A percentile compares a stretch with the other conserved stretches of the same genome.
phyloP scores from a whole-genome alignment of 2,888 invertebrate genomes.

The Drosophila tanythrix region DNA sequence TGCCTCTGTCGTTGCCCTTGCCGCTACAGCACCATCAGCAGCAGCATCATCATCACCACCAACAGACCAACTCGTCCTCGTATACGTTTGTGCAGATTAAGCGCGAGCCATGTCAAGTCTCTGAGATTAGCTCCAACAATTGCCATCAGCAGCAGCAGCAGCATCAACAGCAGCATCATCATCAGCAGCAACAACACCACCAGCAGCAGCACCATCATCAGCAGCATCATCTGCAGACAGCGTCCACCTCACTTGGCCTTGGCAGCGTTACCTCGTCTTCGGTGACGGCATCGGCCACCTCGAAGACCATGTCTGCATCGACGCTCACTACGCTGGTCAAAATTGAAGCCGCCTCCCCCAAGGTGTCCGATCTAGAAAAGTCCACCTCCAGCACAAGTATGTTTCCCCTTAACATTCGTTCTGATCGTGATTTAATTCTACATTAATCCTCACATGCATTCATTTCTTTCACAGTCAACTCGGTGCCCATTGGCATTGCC shows the following conservation, averaged over 20 bases:
- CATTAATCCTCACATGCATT: constrained; percentile 9
- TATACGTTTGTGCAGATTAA: constrained; percentile 84
- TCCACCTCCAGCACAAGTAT: constrained; percentile 70
- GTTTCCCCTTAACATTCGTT: constrained; percentile 9
- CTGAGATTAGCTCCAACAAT: constrained; percentile 84
- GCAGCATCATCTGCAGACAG: constrained; percentile 64
- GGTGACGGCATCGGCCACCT: constrained; percentile 72
- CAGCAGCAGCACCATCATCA: constrained; percentile 60
- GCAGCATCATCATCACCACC: constrained; percentile 68
- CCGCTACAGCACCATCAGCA: constrained; percentile 40
- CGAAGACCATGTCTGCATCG: constrained; percentile 82
- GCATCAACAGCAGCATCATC: constrained; percentile 56
- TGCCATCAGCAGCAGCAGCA: constrained; percentile 78
- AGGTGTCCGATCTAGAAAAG: constrained; percentile 82
- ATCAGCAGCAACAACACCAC: constrained; percentile 50
- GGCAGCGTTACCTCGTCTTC: constrained; percentile 69
- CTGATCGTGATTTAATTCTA: neutral
- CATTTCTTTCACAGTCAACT: constrained; percentile 83
- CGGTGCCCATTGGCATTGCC: constrained; percentile 93
- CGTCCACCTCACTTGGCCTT: constrained; percentile 59
- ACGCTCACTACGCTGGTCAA: constrained; percentile 84
- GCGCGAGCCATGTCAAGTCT: constrained; percentile 85
- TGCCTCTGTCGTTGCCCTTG: constrained; percentile 31
- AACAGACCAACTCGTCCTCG: constrained; percentile 80
- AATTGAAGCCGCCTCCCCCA: constrained; percentile 84